Conservation (phyloP, 2,888 invertebrate genomes). For the Pachliopta kotzebuea region DNA sequence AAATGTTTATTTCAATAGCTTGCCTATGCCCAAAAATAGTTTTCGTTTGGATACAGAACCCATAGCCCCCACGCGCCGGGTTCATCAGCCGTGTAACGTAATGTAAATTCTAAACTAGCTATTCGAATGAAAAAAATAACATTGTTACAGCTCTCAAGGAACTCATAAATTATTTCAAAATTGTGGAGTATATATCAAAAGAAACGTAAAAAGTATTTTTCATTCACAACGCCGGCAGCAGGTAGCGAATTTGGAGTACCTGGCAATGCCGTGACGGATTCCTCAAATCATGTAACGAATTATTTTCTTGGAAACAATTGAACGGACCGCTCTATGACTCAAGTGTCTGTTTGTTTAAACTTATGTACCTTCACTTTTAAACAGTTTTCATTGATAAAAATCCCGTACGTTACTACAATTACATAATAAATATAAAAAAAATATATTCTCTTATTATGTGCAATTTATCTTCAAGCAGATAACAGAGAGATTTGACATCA, state of each 20-base stretch:
- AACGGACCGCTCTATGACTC: conserved; percentile 1
- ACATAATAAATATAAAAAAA: no score
- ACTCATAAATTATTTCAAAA: conserved; percentile 24
- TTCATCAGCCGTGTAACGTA: conserved; percentile 1
- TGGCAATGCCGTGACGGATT: conserved; percentile 21
- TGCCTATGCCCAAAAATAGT: conserved; percentile 1
- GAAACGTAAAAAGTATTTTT: conserved; percentile 21
- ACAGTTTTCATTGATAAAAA: conserved; percentile 1
- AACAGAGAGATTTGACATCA: no score
- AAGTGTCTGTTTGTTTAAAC: conserved; percentile 4
- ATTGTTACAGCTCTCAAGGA: conserved; percentile 3
- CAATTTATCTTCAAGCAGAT: no score
- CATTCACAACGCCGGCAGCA: conserved; percentile 28
- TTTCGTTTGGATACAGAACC: not conserved
- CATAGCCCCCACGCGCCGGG: not conserved
- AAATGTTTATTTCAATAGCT: not conserved
- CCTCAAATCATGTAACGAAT: conserved; percentile 10
- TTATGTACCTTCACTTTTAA: not conserved
- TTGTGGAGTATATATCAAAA: conserved; percentile 12
- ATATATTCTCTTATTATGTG: no score
- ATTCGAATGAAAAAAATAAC: conserved; percentile 1
- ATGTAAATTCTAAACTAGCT: conserved; percentile 5
- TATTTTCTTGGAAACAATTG: conserved; percentile 17
- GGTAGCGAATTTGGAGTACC: conserved; percentile 28
- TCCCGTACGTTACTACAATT: not conserved